A percentile compares a stretch with the other conserved stretches of the same genome.
Evolutionary conservation across 2,888 invertebrate species (phyloP).

Genomic region (Acleris laterana): DNA sequence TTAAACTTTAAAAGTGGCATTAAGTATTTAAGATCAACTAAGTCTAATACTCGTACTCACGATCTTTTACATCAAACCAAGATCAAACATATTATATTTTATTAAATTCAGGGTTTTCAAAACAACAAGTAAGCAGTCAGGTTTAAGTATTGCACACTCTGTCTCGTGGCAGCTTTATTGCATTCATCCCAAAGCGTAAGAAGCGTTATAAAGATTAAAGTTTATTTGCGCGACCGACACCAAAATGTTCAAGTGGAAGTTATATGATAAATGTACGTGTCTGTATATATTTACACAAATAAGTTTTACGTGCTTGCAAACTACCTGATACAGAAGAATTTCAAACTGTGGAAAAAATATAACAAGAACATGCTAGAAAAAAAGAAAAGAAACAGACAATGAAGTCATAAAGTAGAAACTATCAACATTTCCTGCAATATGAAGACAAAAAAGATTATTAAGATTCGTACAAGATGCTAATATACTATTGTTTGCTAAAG

Average conservation of each 20-base stretch:
- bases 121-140: constrained; percentile 61
- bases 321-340: constrained; percentile 79
- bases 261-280: constrained; percentile 49
- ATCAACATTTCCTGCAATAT: constrained; percentile 83
- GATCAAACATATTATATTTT: constrained; percentile 7
- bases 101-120: constrained; percentile 41
- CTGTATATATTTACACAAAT: constrained; percentile 69
- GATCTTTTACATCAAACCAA: neutral
- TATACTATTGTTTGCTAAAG: constrained; percentile 65
- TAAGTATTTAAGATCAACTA: too few relatives aligned
- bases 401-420: constrained; percentile 79
- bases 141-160: constrained; percentile 71
- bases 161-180: constrained; percentile 82
- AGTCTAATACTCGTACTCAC: too few relatives aligned
- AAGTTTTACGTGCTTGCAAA: constrained; percentile 69
- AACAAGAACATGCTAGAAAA: constrained; percentile 78
- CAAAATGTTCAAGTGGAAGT: constrained; percentile 64
- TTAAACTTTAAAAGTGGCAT: too few relatives aligned
- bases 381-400: constrained; percentile 73
- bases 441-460: constrained; percentile 82
- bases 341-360: constrained; percentile 78
- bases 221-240: constrained; percentile 64
- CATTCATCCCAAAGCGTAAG: constrained; percentile 66
- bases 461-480: constrained; percentile 73
- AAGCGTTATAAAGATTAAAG: constrained; percentile 62